phyloP scores from a whole-genome alignment of 2,113 vertebrate genomes.

The Mirza zaza region DNA sequence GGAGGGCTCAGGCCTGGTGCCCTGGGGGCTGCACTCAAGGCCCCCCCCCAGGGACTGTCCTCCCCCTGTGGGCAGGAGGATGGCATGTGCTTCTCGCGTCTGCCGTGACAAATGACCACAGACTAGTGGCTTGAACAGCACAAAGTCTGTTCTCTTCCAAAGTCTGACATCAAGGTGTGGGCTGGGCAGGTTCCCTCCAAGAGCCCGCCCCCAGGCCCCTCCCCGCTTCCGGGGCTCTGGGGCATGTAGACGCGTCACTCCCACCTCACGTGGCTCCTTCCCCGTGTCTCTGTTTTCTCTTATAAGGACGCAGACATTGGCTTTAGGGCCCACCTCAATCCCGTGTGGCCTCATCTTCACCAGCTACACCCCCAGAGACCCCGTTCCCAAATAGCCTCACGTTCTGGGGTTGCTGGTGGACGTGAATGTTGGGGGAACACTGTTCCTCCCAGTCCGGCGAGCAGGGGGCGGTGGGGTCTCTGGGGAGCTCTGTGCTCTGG shows the following conservation, averaged over 20 bases:
- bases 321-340: neutral
- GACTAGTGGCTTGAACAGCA: neutral
- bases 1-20: neutral
- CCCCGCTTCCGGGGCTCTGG: neutral
- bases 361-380: neutral
- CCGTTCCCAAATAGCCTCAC: neutral
- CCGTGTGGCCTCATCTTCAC: neutral
- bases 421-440: fast-evolving
- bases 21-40: neutral
- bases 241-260: too few relatives aligned
- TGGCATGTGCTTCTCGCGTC: neutral
- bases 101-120: neutral
- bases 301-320: neutral
- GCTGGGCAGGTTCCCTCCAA: neutral
- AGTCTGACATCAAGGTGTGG: neutral
- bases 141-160: neutral
- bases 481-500: too few relatives aligned
- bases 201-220: fast-evolving
- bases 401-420: neutral
- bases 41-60: fast-evolving
- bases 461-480: too few relatives aligned
- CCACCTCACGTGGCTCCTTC: neutral
- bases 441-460: neutral
- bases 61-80: fast-evolving
- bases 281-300: neutral